Evolutionary conservation across 1,140 invertebrate genomes (phyloP), one percentile per base, ranked within the genome.

Genomic region (Drosophila pseudoobscura): DNA sequence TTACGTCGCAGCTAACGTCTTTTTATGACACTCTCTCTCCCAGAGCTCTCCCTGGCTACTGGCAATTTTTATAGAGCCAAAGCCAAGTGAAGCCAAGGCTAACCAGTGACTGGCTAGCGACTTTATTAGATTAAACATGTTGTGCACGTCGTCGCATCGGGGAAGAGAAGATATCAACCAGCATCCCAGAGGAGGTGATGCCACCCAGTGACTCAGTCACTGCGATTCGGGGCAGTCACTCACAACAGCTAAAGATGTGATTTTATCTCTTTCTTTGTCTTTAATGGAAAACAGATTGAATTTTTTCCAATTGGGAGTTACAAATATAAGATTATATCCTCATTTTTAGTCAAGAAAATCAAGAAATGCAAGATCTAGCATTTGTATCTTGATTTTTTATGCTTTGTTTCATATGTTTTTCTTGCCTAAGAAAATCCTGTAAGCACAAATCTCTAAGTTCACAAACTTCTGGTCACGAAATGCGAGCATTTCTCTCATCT

Each of bases 61-160:
- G 66, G 76, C 73, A 50, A 70, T 56, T 82, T 87, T 88, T 83
- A 83, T 83, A 75, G 75, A 70, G 58, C 74, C 64, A 70, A 64
- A 62, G 17, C 39, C 71, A 20, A 39, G 35, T 39, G 35, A 39
- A 39, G 35, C 35, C 35, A 13, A 11, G 11, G 35, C 35, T 39
- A 39, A 39, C 35, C 35, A 39, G 35, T 9, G 51, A 52, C 69
- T 54, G 65, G 72, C 72, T 62, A 76, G 70, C 71, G 78, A 83
- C 83, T 87, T 87, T 87, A 87, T 88, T 87, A 83, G 83, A 87
- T 87, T 88, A 88, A 88, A 83, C 83, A 87, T 87, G 83, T 83
- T 87, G 78, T 82, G 63, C 71, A 76, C 71, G 71, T 72, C 74
- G 78, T 41, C 15, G 39, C 24, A 24, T 24, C 24, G 24, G 24